These are phyloP conservation scores for Channallabes apus DNA, from an alignment of 2,797 vertebrate genomes.

Conservation along the genomic window DNA sequence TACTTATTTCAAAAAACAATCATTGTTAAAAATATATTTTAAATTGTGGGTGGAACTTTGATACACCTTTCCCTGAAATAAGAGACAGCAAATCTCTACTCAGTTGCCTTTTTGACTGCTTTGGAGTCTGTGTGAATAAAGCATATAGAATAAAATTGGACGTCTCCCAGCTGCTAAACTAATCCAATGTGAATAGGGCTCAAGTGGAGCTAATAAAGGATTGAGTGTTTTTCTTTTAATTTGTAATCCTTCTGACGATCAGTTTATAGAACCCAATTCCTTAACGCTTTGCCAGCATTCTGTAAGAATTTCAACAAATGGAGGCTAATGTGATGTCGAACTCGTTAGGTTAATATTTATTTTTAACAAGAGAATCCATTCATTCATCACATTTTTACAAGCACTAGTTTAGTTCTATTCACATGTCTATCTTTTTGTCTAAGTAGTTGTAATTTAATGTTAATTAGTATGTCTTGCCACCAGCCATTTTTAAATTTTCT, in stretches of 20 bases:
- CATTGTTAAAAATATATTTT: neutral
- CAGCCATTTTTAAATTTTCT: neutral
- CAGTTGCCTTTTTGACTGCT: neutral
- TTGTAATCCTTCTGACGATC: neutral
- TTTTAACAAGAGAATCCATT: neutral
- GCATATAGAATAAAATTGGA: neutral
- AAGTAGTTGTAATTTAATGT: neutral
- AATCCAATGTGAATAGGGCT: neutral
- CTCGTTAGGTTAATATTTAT: neutral
- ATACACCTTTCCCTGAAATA: neutral
- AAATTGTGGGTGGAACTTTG: neutral
- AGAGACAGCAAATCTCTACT: neutral
- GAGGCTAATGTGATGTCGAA: too few species aligned
- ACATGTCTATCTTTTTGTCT: neutral
- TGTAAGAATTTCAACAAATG: neutral
- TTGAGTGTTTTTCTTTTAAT: neutral
- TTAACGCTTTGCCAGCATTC: too few species aligned
- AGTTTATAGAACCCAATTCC: neutral
- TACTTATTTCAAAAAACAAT: neutral
- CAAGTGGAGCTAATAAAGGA: neutral
- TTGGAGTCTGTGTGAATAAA: neutral
- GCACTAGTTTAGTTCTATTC: neutral
- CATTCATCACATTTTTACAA: neutral
- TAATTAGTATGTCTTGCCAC: neutral
- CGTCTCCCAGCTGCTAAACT: neutral